Evolutionary conservation across 2,888 invertebrate genomes (phyloP).

Genomic region (Tineola bisselliella): DNA sequence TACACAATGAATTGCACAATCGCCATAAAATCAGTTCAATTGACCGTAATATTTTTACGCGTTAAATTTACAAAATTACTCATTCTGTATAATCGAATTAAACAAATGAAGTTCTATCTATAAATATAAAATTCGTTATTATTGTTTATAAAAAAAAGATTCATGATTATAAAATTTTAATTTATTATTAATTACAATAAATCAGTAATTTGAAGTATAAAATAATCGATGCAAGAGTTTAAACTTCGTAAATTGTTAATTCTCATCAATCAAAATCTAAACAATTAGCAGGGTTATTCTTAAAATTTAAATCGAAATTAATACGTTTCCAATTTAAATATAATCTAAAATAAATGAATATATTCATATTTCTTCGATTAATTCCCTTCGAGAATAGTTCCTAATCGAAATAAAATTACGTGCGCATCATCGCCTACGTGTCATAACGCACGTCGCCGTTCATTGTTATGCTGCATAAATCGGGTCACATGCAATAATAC

Average conservation of each 20-base stretch:
- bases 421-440: background rate
- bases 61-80: background rate
- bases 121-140: too few relatives aligned
- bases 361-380: too few relatives aligned
- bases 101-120: too few relatives aligned
- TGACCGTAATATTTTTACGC: background rate
- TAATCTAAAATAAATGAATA: too few relatives aligned
- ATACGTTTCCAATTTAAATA: background rate
- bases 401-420: too few relatives aligned
- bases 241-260: background rate
- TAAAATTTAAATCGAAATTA: background rate
- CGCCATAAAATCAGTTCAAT: background rate
- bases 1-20: background rate
- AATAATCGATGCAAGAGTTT: background rate
- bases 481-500: constrained; percentile 1
- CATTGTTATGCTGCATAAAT: background rate
- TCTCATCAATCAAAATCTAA: background rate
- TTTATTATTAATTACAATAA: too few relatives aligned
- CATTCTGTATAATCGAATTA: too few relatives aligned
- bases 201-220: too few relatives aligned
- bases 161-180: too few relatives aligned
- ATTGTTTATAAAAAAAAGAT: too few relatives aligned
- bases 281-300: background rate
- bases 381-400: too few relatives aligned
- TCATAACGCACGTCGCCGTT: background rate